Conservation (phyloP, 1,140 invertebrate species). For the Temnothorax nylanderi region DNA sequence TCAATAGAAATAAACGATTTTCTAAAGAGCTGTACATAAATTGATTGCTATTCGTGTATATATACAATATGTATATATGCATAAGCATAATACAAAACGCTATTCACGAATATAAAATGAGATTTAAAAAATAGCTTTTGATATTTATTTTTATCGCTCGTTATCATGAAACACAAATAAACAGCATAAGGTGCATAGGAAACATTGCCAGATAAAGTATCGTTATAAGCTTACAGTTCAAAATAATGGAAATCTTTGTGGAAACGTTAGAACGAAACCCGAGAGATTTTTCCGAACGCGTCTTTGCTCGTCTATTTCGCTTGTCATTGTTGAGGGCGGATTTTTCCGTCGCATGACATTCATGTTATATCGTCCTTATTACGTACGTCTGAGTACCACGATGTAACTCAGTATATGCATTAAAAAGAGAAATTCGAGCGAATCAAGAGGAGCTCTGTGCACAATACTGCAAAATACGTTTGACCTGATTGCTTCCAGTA, state of each 20-base stretch:
- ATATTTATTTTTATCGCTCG: background rate
- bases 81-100: background rate
- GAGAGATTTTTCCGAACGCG: constrained; percentile 16
- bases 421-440: constrained; percentile 47
- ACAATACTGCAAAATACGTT: constrained; percentile 21
- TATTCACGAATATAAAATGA: background rate
- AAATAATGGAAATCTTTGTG: constrained; percentile 4
- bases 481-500: background rate
- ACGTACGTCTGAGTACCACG: constrained; percentile 40
- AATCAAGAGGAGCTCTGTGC: constrained; percentile 7
- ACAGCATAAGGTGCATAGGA: background rate
- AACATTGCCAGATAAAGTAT: constrained; percentile 24
- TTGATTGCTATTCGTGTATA: background rate
- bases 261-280: constrained; percentile 29
- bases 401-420: constrained; percentile 35
- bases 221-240: background rate
- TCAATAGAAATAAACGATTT: background rate
- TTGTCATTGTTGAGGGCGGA: constrained; percentile 46
- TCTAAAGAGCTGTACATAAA: background rate
- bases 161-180: constrained; percentile 2
- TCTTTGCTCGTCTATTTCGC: constrained; percentile 38
- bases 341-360: constrained; percentile 46
- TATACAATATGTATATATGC: no score
- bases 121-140: background rate
- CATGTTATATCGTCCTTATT: constrained; percentile 48